These are phyloP conservation scores for Danaus chrysippus DNA, from an alignment of 2,888 invertebrate genomes.

Conservation along the genomic window DNA sequence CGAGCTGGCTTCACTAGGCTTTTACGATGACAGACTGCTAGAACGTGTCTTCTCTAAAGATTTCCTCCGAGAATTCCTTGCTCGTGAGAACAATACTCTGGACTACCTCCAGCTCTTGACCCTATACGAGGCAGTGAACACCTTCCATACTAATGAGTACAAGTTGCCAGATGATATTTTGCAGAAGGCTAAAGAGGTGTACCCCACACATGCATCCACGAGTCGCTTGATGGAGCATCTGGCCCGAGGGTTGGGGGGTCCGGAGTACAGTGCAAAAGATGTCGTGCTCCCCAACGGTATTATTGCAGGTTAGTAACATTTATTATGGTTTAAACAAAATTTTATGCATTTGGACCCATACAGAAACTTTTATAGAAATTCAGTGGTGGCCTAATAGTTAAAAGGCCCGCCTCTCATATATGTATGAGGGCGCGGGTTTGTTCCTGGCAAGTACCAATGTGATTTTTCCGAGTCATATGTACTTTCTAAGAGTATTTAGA, in stretches of 20 bases:
- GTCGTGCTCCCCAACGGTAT: slow-evolving; percentile 77
- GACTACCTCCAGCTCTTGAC: slow-evolving; percentile 73
- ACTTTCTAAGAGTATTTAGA: too few relatives aligned
- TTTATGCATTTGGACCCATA: too few relatives aligned
- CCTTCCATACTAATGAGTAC: slow-evolving; percentile 61
- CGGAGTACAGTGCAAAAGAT: slow-evolving; percentile 73
- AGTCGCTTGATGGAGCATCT: slow-evolving; percentile 70
- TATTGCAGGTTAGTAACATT: slow-evolving; percentile 67
- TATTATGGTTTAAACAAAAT: too few relatives aligned
- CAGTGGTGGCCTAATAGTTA: too few relatives aligned
- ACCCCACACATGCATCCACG: slow-evolving; percentile 49
- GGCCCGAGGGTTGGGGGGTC: slow-evolving; percentile 77
- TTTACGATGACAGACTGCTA: slow-evolving; percentile 77
- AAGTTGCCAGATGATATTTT: slow-evolving; percentile 60
- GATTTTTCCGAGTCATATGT: too few relatives aligned
- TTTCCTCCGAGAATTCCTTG: slow-evolving; percentile 62
- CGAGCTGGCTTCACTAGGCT: slow-evolving; percentile 79
- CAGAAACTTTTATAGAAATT: too few relatives aligned
- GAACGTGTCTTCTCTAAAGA: slow-evolving; percentile 70
- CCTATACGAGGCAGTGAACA: slow-evolving; percentile 76
- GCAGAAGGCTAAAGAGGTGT: slow-evolving; percentile 50
- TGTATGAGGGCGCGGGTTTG: too few relatives aligned
- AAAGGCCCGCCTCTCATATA: too few relatives aligned
- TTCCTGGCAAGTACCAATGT: too few relatives aligned
- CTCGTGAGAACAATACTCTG: slow-evolving; percentile 53